Base-by-base conservation (phyloP, 2,797 vertebrate species). In the Squalus acanthias region DNA sequence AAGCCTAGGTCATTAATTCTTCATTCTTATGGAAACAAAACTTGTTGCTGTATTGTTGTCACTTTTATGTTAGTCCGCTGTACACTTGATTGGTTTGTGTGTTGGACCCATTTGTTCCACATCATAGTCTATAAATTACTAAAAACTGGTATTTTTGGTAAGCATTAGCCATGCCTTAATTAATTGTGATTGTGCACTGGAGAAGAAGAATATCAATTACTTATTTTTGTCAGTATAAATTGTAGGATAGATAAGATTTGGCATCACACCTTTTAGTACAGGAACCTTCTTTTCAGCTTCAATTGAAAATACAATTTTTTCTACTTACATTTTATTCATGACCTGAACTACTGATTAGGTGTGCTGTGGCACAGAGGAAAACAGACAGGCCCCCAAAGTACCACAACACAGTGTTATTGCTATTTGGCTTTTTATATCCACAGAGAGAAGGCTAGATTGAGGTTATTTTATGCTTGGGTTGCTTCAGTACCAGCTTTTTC, bases 381-480 rank as follows among this genome's bases (percentile, higher is more conserved):
- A 96, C 3, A n/a, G 97, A 88, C 3, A 96, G 82, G 2, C 96
- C 96, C 96, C 63, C 95, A 96, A 96, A 97, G 96, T 70, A 53
- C 63, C 92, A 91, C 97, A 85, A 96, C 95, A 97, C 95, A 88
- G 60, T 96, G 95, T 97, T 96, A 98, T 98, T 98, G 97, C 97
- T 98, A 98, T 98, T 97, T 98, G 97, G 97, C 97, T 98, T 98
- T 97, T 97, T 96, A 97, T 97, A 96, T 98, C 97, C 97, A 96
- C 97, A 69, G 97, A 98, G 97, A 98, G 98, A 97, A 97, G 98
- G 98, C 97, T 98, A 98, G 97, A 98, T 98, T 97, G 97, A 98
- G 98, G 97, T 98, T 98, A 98, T 97, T 98, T 98, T 98, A 98
- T 98, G 98, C 97, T 98, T 98, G 98, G 97, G 97, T 98, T 98